Percentiles rank a stretch among this genome's conserved stretches.
phyloP scores from a whole-genome alignment of 2,113 vertebrate genomes.

The Cariama cristata region DNA sequence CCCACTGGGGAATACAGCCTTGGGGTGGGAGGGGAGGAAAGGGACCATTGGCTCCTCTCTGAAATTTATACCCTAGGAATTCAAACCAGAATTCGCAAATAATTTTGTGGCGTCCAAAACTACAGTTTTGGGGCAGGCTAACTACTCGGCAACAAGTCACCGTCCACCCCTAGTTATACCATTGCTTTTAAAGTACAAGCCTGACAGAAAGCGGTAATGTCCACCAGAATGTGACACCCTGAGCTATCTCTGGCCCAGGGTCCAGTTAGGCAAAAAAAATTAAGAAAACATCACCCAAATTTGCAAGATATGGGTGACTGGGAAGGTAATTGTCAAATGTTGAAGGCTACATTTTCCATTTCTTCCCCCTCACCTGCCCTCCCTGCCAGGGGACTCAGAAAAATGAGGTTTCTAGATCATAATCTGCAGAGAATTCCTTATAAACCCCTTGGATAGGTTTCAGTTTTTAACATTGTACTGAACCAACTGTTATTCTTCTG shows the following conservation, averaged over 20 bases:
- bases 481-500: conserved; percentile 55
- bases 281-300: background rate
- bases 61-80: background rate
- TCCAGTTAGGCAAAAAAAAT: background rate
- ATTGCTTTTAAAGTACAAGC: background rate
- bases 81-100: background rate
- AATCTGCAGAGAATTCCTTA: conserved; percentile 40
- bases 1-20: background rate
- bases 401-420: conserved; percentile 49
- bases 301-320: background rate
- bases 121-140: background rate
- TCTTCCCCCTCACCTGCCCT: conserved; percentile 1
- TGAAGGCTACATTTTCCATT: conserved; percentile 1
- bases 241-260: background rate
- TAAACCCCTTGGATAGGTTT: conserved; percentile 44
- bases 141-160: background rate
- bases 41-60: background rate
- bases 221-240: background rate
- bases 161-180: background rate
- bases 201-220: background rate
- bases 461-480: conserved; percentile 36
- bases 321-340: background rate
- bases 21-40: background rate
- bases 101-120: background rate
- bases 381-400: background rate